Conservation (phyloP, 1,140 invertebrate species). For the Drosophila subpulchrella region DNA sequence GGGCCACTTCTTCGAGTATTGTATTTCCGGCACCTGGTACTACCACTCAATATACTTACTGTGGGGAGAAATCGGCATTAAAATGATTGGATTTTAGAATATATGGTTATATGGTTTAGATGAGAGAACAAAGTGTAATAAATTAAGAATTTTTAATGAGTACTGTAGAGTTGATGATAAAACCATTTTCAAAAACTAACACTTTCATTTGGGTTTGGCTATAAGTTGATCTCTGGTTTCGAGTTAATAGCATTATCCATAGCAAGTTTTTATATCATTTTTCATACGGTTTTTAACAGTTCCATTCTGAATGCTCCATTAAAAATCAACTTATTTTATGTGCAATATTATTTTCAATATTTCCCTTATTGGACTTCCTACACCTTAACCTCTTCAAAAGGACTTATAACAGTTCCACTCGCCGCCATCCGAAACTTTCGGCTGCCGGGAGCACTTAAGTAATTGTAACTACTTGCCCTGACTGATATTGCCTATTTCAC, state of each 20-base stretch:
- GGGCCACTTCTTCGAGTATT: conserved; percentile 35
- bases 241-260: too few species aligned
- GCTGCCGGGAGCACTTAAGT: conserved; percentile 75
- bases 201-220: too few species aligned
- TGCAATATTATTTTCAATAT: neutral
- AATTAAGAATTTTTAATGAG: too few species aligned
- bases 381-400: neutral
- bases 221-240: too few species aligned
- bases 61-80: neutral
- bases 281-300: too few species aligned
- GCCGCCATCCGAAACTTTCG: conserved; percentile 27
- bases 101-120: too few species aligned
- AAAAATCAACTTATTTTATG: neutral
- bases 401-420: conserved; percentile 7
- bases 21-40: conserved; percentile 25
- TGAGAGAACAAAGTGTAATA: too few species aligned
- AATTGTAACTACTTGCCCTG: conserved; percentile 80
- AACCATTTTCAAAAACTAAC: neutral
- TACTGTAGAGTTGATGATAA: too few species aligned
- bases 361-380: neutral
- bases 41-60: conserved; percentile 8
- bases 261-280: too few species aligned
- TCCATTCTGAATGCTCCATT: too few species aligned
- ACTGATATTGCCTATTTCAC: conserved; percentile 82
- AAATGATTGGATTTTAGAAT: neutral